Evolutionary conservation across 2,888 invertebrate genomes (phyloP).

Genomic region (Omphaloscelis lunosa): DNA sequence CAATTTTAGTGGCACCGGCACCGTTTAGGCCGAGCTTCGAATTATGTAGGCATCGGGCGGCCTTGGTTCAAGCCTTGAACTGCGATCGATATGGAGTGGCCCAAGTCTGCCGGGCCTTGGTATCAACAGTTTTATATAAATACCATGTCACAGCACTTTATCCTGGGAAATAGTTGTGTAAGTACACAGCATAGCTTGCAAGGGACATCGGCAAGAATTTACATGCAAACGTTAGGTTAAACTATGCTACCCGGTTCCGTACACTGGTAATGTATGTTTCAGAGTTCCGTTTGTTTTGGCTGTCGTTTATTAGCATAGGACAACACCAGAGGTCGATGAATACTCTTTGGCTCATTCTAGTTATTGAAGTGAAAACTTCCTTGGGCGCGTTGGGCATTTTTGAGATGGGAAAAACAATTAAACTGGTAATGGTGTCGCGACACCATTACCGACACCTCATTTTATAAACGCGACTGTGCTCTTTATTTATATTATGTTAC

Average conservation of each 20-base stretch:
- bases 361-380: too few relatives aligned
- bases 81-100: slow-evolving; percentile 77
- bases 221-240: slow-evolving; percentile 4
- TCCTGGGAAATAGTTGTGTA: slow-evolving; percentile 39
- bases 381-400: too few relatives aligned
- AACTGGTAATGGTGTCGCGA: too few relatives aligned
- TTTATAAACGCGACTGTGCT: too few relatives aligned
- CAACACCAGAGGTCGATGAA: neutral
- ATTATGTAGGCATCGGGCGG: slow-evolving; percentile 62
- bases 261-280: neutral
- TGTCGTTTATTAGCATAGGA: neutral
- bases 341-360: neutral
- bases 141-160: slow-evolving; percentile 31
- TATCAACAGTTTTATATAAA: slow-evolving; percentile 60
- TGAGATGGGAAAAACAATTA: too few relatives aligned
- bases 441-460: too few relatives aligned
- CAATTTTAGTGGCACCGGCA: slow-evolving; percentile 52
- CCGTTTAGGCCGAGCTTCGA: slow-evolving; percentile 62
- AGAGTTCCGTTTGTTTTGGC: neutral
- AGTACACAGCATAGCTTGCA: slow-evolving; percentile 3
- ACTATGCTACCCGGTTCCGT: neutral
- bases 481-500: too few relatives aligned
- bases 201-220: slow-evolving; percentile 15
- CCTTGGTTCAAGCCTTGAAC: slow-evolving; percentile 77
- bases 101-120: slow-evolving; percentile 65